These are phyloP conservation scores for Danio albolineatus DNA, from an alignment of 2,797 vertebrate genomes.

Conservation along the genomic window DNA sequence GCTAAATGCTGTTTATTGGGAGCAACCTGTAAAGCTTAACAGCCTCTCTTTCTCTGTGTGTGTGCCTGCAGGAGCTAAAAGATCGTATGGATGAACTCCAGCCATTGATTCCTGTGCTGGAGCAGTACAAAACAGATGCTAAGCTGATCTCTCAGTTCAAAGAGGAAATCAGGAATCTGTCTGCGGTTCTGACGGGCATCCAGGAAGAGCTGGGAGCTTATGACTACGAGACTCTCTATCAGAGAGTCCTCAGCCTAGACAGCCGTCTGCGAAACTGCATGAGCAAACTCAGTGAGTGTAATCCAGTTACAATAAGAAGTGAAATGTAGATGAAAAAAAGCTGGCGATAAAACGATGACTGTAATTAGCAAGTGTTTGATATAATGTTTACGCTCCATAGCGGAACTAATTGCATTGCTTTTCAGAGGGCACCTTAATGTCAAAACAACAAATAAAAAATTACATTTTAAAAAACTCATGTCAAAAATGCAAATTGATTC, in stretches of 20 bases:
- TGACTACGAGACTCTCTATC: conserved; percentile 96
- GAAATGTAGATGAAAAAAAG: no score
- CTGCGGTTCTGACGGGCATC: conserved; percentile 88
- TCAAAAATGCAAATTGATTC: no score
- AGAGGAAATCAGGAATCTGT: conserved; percentile 96
- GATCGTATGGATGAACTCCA: conserved; percentile 97
- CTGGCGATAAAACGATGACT: no score
- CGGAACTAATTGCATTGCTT: no score
- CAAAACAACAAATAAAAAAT: no score
- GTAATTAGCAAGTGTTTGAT: no score
- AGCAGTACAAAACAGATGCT: conserved; percentile 98
- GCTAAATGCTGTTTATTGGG: not conserved
- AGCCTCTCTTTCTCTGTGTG: conserved; percentile 4
- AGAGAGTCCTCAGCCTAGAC: conserved; percentile 92
- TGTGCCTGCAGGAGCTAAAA: conserved; percentile 86
- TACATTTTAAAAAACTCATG: no score
- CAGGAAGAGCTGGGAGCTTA: conserved; percentile 97
- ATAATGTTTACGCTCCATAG: no score
- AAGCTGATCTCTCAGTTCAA: conserved; percentile 96
- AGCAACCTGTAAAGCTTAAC: not conserved
- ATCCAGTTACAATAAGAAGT: not conserved
- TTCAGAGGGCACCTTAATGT: no score
- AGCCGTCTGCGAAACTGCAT: conserved; percentile 93
- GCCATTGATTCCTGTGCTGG: conserved; percentile 95
- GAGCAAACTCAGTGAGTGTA: conserved; percentile 95